Evolutionary conservation across 2,888 invertebrate genomes (phyloP), one percentile per base, ranked within the genome.

Genomic region (Ellobium chinense): DNA sequence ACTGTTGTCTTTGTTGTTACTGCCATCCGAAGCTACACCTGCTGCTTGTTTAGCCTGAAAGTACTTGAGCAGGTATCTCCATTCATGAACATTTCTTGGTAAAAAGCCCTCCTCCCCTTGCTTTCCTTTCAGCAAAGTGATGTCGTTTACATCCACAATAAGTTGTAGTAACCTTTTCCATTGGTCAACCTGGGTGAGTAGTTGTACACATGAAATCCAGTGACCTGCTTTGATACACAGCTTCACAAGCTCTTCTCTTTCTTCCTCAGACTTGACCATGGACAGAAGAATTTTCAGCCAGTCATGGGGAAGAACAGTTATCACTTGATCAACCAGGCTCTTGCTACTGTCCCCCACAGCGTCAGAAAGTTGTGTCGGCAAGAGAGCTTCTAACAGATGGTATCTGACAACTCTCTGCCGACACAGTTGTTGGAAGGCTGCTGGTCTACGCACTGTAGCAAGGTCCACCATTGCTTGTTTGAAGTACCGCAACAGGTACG

Each of bases 181-280:
- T 62, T 79, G 76, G n/a, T 82, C 73, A 14, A 78, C 65, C 39
- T 78, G 76, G 73, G 85, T 87, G 76, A 89, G 70, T 37, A 88
- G 72, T 65, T 65, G 82, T 58, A 90, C 70, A 75, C 86, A 87
- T 2, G 88, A 88, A 54, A 63, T 60, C 89, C 89, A 90, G 75
- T 88, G 9, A 37, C 5, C 69, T 37, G 14, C 31, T 37, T 27
- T 29, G 5, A 29, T 12, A 56, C 66, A 66, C 21, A 79, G 56
- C 21, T 54, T 29, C 4, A 79, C 46, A 31, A 66, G 66, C 14
- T 56, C 56, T 29, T 79, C 79, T 66, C 56, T 73, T n/a, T 79
- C 79, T 34, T 79, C 74, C n/a, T 79, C 79, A 65, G 73, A 37
- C 1, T 66, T 14, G 7, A 79, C 46, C 66, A 66, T 3, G 2